Percentiles rank a stretch among this genome's conserved stretches.
These are phyloP conservation scores for Cynocephalus volans DNA, from an alignment of 2,113 vertebrate species.

Conservation along the genomic window DNA sequence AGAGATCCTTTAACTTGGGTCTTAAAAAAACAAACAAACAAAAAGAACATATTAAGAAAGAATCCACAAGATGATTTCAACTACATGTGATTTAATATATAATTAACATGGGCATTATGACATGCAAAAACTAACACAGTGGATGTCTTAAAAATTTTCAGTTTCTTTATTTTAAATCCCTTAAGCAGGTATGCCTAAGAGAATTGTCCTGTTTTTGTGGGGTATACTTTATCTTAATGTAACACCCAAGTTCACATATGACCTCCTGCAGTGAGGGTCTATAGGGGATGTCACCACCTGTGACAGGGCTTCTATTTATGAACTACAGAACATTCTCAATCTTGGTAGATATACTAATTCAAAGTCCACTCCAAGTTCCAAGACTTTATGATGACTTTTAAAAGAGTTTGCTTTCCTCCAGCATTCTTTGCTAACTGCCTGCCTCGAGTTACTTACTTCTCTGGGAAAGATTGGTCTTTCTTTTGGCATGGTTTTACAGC, in stretches of 20 bases:
- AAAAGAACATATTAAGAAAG: background rate
- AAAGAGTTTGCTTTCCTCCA: background rate
- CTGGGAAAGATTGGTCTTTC: conserved; percentile 55
- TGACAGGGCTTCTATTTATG: conserved; percentile 41
- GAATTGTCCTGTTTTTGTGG: background rate
- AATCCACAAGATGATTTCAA: conserved; percentile 30
- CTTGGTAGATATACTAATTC: background rate
- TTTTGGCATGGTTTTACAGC: conserved; percentile 7
- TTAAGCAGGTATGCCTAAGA: background rate
- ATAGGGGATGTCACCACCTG: background rate
- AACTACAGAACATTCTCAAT: conserved; percentile 34
- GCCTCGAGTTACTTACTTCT: conserved; percentile 62
- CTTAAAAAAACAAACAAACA: background rate
- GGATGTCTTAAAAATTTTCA: background rate
- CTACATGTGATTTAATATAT: conserved; percentile 13
- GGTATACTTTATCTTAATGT: background rate
- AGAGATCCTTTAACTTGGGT: conserved; percentile 43
- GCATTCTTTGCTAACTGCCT: conserved; percentile 23
- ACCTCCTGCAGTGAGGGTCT: background rate
- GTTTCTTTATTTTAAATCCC: background rate
- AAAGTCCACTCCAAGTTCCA: background rate
- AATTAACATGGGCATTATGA: background rate
- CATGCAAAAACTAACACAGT: background rate
- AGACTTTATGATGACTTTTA: conserved; percentile 1
- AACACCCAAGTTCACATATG: conserved; percentile 4